These are phyloP conservation scores for Eueides isabella DNA, from an alignment of 1,140 invertebrate species.

Conservation along the genomic window DNA sequence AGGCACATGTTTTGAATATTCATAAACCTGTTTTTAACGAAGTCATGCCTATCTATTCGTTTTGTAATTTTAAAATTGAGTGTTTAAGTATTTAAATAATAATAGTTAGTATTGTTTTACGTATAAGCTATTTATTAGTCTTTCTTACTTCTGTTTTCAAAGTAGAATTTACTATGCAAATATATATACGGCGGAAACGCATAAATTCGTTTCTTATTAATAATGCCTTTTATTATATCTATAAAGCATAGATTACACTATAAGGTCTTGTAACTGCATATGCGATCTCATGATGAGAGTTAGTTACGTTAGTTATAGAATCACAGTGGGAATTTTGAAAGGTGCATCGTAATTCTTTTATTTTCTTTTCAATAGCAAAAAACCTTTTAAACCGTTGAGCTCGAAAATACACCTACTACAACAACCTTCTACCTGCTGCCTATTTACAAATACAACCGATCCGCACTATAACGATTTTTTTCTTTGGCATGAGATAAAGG, in stretches of 20 bases:
- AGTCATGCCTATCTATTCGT: background rate
- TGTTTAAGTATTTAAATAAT: background rate
- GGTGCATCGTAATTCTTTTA: constrained; percentile 61
- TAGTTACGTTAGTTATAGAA: constrained; percentile 19
- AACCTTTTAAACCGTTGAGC: constrained; percentile 62
- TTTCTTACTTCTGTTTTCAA: background rate
- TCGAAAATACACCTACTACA: constrained; percentile 67
- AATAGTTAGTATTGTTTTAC: background rate
- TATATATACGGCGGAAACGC: no score
- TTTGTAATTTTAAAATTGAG: background rate
- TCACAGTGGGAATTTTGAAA: constrained; percentile 71
- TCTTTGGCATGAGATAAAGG: constrained; percentile 58
- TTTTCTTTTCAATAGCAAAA: constrained; percentile 53
- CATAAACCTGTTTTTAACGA: constrained; percentile 37
- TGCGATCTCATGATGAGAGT: background rate
- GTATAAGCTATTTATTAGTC: background rate
- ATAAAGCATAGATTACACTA: no score
- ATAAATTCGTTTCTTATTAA: no score
- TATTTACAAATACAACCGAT: constrained; percentile 74
- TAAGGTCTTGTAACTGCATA: background rate
- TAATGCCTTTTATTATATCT: no score
- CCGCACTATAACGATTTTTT: constrained; percentile 60
- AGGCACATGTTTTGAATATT: constrained; percentile 38
- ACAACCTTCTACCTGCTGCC: constrained; percentile 73
- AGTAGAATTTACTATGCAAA: no score